phyloP scores from a whole-genome alignment of 2,888 invertebrate genomes.

The Lycophotia porphyrea region DNA sequence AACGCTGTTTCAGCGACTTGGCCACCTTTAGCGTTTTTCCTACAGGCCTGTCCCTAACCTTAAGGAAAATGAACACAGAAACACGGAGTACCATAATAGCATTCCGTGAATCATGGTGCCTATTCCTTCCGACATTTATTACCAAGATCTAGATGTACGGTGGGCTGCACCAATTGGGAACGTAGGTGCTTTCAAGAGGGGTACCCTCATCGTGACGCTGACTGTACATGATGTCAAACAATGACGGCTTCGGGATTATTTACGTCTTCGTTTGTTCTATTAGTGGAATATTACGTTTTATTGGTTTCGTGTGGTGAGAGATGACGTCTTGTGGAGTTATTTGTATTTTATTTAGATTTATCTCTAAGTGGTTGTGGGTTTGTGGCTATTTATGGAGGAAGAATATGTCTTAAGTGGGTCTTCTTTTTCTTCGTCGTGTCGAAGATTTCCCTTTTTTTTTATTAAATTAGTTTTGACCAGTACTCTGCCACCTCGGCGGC shows the following conservation, averaged over 20 bases:
- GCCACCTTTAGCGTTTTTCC: background rate
- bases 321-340: background rate
- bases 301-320: background rate
- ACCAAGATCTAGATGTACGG: slow-evolving; percentile 1
- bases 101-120: slow-evolving; percentile 28
- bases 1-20: too few relatives aligned
- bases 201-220: too few relatives aligned
- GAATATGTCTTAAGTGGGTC: too few relatives aligned
- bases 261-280: slow-evolving; percentile 11
- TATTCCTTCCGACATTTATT: slow-evolving; percentile 24
- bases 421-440: too few relatives aligned
- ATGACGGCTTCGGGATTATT: slow-evolving; percentile 11
- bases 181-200: too few relatives aligned
- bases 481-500: too few relatives aligned
- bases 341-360: background rate
- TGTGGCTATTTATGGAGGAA: too few relatives aligned
- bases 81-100: slow-evolving; percentile 9
- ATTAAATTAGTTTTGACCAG: too few relatives aligned
- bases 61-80: slow-evolving; percentile 30
- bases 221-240: slow-evolving; percentile 34
- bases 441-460: too few relatives aligned
- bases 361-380: too few relatives aligned
- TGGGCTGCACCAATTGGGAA: too few relatives aligned
- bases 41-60: background rate
- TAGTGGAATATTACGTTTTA: slow-evolving; percentile 22